Base-by-base conservation (phyloP, 1,140 invertebrate genomes). In the Macrobrachium nipponense region DNA sequence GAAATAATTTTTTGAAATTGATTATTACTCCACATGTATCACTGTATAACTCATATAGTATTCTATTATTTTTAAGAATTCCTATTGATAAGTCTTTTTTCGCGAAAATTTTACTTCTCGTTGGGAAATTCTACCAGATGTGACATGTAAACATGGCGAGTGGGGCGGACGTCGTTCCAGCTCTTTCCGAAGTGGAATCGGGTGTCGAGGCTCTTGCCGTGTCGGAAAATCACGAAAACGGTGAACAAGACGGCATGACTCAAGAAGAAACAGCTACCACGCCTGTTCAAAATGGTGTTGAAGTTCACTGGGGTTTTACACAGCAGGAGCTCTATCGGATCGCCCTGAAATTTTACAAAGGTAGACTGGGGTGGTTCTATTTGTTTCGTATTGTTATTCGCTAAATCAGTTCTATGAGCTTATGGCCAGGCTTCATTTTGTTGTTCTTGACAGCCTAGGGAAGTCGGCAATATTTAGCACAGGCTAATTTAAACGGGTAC, bases 61-160 rank as follows among this genome's bases (percentile, higher is more conserved):
- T 51, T 51, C 12, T 0, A 0, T 0, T 51, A 51, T 8, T 51
- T 51, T 10, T 51, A 3, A 10, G 2, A 10, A 51, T 10, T 51
- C 12, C 0, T 10, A 51, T 51, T 10, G 51, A 51, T 51, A 51
- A 2, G 5, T 10, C 3, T 51, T 51, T 51, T 12, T 51, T 51
- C 8, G 3, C 12, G 12, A 51, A 8, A 51, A 51, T 6, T 17
- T n/a, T 23, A 75, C 18, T 62, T 27, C 7, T 43, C 43, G n/a
- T 18, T 60, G 70, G 79, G 75, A 85, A 85, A 85, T 78, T 36
- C 58, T 17, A 59, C 77, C 83, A 85, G 76, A 72, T 86, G 83
- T 86, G 83, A 75, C 77, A 86, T 79, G 84, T 86, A 86, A 86
- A 80, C 77, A 86, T 86, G 84, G 84, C 77, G 84, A 80, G 62